Evolutionary conservation across 2,888 invertebrate species (phyloP), one percentile per base, ranked within the genome.

Genomic region (Pilophorus perplexus): DNA sequence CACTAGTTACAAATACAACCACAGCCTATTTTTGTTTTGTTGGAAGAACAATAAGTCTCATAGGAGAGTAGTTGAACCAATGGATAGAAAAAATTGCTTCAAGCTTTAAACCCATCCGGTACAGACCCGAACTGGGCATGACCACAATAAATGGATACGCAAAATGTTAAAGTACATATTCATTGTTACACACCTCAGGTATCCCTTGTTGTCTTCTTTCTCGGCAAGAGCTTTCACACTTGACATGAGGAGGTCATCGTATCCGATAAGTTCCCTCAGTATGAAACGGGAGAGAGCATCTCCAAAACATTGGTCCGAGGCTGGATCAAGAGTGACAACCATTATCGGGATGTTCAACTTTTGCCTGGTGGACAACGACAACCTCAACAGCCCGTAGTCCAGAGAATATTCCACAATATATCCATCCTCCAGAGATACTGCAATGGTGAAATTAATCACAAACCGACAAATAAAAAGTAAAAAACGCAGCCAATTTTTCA

Each of bases 371-470:
- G 85, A 85, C 0, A 93, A 89, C 2, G 93, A 92, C 3, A 99
- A 80, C 0, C 98, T 85, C 27, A 99, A 81, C 76, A 97, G 93
- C 0, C 99, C 99, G 77, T 98, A 97, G 77, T 99, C 96, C 71
- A 98, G 79, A 0, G 98, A 93, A 80, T 98, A 99, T 78, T 99
- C 99, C 1, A 98, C 90, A 52, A 98, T 96, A 77, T 97, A 97
- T 75, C 93, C 91, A 74, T 96, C 94, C 74, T 93, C 92, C 76
- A 84, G 79, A 83, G 84, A 84, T 57, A 82, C 80, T 83, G n/a
- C n/a, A n/a, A n/a, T n/a, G n/a, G n/a, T n/a, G n/a, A n/a, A n/a
- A n/a, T n/a, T n/a, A n/a, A n/a, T n/a, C n/a, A n/a, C n/a, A n/a
- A n/a, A n/a, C n/a, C n/a, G n/a, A n/a, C n/a, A n/a, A n/a, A n/a